phyloP scores from a whole-genome alignment of 1,140 invertebrate species.

The Colletes latitarsis region DNA sequence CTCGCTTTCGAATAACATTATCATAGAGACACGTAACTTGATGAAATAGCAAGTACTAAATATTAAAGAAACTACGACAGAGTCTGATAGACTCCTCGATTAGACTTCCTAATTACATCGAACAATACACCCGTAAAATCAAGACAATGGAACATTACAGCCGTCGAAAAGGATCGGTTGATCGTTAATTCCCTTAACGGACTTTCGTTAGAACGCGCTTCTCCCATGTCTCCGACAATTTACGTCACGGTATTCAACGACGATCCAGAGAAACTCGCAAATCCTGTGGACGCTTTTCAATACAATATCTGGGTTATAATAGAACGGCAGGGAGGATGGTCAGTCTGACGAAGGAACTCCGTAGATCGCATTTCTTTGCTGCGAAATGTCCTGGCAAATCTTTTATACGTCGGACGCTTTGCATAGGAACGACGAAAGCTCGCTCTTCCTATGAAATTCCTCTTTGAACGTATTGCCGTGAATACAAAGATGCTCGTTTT shows the following conservation, averaged over 20 bases:
- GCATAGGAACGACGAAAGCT: constrained; percentile 15
- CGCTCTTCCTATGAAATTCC: constrained; percentile 5
- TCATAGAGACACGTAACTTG: no score
- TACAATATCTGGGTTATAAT: constrained; percentile 8
- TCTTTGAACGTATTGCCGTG: not conserved
- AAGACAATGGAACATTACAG: no score
- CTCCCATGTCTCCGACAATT: no score
- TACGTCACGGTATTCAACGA: not conserved
- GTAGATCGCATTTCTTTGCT: not conserved
- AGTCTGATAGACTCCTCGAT: no score
- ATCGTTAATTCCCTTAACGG: no score
- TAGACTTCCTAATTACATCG: no score
- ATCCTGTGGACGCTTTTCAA: constrained; percentile 6
- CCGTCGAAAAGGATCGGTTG: no score
- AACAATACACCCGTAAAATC: no score
- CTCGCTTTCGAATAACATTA: no score
- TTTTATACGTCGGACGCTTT: constrained; percentile 6
- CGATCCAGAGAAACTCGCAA: not conserved
- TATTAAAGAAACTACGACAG: no score
- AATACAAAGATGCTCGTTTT: constrained; percentile 5
- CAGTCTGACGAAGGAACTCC: not conserved
- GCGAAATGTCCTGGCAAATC: constrained; percentile 19
- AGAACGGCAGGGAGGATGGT: not conserved
- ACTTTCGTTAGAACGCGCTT: no score
- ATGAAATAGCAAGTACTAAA: no score